These are phyloP conservation scores for Pholis gunnellus DNA, from an alignment of 2,113 vertebrate genomes.

Conservation along the genomic window DNA sequence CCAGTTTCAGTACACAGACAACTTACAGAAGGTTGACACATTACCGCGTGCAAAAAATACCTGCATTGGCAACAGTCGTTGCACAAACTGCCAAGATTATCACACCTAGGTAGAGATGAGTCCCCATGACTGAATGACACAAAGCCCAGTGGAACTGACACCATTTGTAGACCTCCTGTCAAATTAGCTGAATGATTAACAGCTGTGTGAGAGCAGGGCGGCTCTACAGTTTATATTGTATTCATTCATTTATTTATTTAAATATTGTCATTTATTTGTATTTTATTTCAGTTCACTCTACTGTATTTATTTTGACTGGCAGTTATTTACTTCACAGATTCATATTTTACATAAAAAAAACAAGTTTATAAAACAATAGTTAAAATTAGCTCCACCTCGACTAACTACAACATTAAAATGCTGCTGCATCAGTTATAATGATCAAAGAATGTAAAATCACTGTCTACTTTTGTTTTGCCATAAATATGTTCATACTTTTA, in stretches of 20 bases:
- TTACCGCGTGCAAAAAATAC: slow-evolving; percentile 7
- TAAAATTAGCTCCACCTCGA: background rate
- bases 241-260: too few relatives aligned
- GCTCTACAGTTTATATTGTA: background rate
- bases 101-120: slow-evolving; percentile 30
- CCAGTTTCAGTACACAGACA: background rate
- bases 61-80: slow-evolving; percentile 29
- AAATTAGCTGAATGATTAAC: slow-evolving; percentile 65
- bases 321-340: background rate
- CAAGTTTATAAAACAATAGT: background rate
- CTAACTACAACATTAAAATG: background rate
- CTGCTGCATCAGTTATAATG: background rate
- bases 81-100: slow-evolving; percentile 43
- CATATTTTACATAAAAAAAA: background rate
- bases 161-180: slow-evolving; percentile 36
- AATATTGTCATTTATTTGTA: background rate
- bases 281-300: too few relatives aligned
- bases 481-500: background rate
- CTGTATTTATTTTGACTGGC: background rate
- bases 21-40: too few relatives aligned
- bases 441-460: background rate
- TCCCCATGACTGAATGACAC: slow-evolving; percentile 52
- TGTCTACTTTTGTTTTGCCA: background rate
- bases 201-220: slow-evolving; percentile 50
- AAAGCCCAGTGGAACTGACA: accelerated